Conservation (phyloP, 2,888 invertebrate genomes). For the Trichacis sp. region DNA sequence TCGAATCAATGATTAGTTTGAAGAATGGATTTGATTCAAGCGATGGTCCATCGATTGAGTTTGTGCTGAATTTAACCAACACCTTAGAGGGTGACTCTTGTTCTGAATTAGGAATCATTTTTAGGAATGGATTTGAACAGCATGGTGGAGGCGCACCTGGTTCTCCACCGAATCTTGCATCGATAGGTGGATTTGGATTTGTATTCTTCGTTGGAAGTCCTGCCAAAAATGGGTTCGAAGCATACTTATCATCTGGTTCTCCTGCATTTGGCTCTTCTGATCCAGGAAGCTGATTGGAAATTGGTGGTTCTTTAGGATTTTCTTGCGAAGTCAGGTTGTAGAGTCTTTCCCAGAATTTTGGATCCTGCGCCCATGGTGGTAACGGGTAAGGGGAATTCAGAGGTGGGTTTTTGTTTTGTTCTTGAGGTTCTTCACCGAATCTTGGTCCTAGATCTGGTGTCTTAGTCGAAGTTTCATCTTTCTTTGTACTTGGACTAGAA, state of each 20-base stretch:
- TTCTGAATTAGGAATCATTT: slow-evolving; percentile 17
- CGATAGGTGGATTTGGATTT: slow-evolving; percentile 5
- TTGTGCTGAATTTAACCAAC: background rate
- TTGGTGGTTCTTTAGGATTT: slow-evolving; percentile 8
- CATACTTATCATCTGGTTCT: slow-evolving; percentile 13
- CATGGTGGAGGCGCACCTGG: background rate
- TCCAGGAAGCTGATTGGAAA: slow-evolving; percentile 21
- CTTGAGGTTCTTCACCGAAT: background rate
- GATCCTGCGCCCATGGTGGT: background rate
- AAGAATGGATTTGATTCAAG: background rate
- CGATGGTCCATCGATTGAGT: background rate
- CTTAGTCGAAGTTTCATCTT: background rate
- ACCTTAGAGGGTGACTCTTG: background rate
- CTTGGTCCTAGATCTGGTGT: background rate
- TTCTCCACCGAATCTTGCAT: background rate
- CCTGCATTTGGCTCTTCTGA: background rate
- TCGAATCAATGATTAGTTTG: background rate
- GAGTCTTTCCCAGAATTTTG: background rate
- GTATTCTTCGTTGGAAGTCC: slow-evolving; percentile 12
- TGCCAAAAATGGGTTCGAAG: slow-evolving; percentile 34
- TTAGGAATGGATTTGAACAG: slow-evolving; percentile 16
- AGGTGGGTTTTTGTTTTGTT: background rate
- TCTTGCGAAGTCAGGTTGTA: background rate
- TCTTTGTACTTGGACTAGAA: background rate
- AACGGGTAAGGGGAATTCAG: background rate